A percentile compares a stretch with the other conserved stretches of the same genome.
phyloP scores from a whole-genome alignment of 2,797 vertebrate species.

The Macropus fuliginosus region DNA sequence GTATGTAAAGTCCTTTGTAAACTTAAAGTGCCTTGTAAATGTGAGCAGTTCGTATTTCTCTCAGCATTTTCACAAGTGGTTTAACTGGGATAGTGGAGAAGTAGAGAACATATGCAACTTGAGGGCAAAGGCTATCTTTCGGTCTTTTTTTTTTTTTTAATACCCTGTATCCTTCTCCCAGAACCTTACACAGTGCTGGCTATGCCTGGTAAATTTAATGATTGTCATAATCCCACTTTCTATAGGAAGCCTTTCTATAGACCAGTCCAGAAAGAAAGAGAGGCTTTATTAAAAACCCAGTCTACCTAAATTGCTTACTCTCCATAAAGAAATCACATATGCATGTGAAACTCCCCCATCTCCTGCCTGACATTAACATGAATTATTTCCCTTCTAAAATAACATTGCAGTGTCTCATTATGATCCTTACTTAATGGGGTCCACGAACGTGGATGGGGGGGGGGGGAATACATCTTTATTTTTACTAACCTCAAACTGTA shows the following conservation, averaged over 20 bases:
- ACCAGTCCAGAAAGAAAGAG: not conserved
- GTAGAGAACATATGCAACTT: not conserved
- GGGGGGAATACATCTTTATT: not conserved
- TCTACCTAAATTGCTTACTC: not conserved
- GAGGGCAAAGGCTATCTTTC: not conserved
- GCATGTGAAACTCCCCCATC: not conserved
- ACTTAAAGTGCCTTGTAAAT: not conserved
- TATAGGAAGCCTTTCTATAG: not conserved
- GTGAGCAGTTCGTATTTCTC: not conserved
- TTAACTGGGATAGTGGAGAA: not conserved
- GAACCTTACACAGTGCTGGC: not conserved
- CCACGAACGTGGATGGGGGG: not conserved
- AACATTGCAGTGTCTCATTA: not conserved
- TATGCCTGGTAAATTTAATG: not conserved
- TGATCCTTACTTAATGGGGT: not conserved
- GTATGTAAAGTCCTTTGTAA: not conserved
- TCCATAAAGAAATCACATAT: not conserved
- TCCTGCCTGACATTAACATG: not conserved
- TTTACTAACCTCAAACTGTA: not conserved
- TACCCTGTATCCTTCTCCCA: not conserved
- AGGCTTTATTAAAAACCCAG: not conserved
- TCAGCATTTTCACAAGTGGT: not conserved
- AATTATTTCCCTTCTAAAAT: not conserved
- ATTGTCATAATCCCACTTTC: not conserved
- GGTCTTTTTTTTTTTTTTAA: not conserved